Evolutionary conservation across 2,113 vertebrate genomes (phyloP).

Genomic region (Clarias macrocephalus): DNA sequence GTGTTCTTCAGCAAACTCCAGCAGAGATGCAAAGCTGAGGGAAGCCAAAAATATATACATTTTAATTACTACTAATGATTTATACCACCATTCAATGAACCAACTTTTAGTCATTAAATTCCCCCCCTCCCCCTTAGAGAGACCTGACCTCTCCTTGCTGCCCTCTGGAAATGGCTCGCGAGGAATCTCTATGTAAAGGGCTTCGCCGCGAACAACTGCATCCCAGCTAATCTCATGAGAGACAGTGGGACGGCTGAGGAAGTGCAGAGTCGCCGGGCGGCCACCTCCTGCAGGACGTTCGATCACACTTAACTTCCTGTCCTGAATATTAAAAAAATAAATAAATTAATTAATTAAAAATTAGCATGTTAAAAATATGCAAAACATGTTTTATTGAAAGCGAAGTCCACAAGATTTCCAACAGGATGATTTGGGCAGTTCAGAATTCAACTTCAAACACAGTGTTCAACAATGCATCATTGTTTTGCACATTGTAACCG

Average conservation of each 20-base stretch:
- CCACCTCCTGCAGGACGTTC: conserved; percentile 74
- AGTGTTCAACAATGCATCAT: neutral
- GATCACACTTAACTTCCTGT: conserved; percentile 76
- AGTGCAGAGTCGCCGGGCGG: conserved; percentile 75
- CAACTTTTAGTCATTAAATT: neutral
- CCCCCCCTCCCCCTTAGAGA: neutral
- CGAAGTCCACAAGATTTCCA: neutral
- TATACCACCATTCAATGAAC: neutral
- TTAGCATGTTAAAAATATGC: neutral
- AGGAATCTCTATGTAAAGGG: conserved; percentile 77
- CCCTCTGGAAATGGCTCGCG: conserved; percentile 74
- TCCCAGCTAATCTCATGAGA: conserved; percentile 73
- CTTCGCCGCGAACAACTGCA: conserved; percentile 69
- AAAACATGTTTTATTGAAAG: neutral
- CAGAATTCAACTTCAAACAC: neutral
- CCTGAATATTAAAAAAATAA: conserved; percentile 53
- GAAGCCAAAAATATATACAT: neutral
- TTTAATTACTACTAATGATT: neutral
- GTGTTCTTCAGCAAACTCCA: conserved; percentile 80
- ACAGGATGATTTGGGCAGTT: neutral
- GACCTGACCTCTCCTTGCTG: conserved; percentile 78
- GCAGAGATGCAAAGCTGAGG: conserved; percentile 72
- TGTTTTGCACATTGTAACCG: neutral
- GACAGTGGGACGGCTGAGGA: conserved; percentile 73
- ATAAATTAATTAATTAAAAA: too few species aligned